Conservation (phyloP, 1,140 invertebrate species). For the Hydropsyche tenuis region DNA sequence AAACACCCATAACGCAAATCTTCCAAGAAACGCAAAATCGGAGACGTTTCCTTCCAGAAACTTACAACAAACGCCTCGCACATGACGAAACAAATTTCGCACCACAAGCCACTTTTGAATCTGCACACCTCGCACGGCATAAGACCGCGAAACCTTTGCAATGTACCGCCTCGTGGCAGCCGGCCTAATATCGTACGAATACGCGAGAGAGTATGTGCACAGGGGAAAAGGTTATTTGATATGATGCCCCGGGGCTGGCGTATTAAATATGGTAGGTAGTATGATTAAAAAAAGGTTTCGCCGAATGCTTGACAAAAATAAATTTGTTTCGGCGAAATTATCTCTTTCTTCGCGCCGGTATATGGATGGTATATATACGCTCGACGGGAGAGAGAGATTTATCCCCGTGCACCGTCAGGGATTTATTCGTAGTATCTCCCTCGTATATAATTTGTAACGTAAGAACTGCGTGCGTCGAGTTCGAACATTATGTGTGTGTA, state of each 20-base stretch:
- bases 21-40: no score
- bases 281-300: slow-evolving; percentile 28
- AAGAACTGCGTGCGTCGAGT: slow-evolving; percentile 17
- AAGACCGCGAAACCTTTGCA: slow-evolving; percentile 20
- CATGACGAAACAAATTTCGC: no score
- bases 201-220: neutral
- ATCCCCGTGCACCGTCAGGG: slow-evolving; percentile 28
- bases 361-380: no score
- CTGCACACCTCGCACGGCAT: neutral
- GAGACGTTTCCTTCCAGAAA: no score
- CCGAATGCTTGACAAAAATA: slow-evolving; percentile 14
- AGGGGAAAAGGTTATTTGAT: neutral
- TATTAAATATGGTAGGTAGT: slow-evolving; percentile 21
- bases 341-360: slow-evolving; percentile 10
- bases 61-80: no score
- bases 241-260: neutral
- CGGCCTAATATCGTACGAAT: slow-evolving; percentile 19
- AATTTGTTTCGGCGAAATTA: slow-evolving; percentile 26
- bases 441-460: slow-evolving; percentile 27
- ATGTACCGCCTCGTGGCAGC: neutral
- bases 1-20: no score
- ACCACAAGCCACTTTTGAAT: no score
- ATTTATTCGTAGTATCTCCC: slow-evolving; percentile 25
- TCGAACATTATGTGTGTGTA: neutral
- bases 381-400: slow-evolving; percentile 11